Percentiles rank a stretch among this genome's conserved stretches.
These are phyloP conservation scores for Candoia aspera DNA, from an alignment of 2,113 vertebrate genomes.

Conservation along the genomic window DNA sequence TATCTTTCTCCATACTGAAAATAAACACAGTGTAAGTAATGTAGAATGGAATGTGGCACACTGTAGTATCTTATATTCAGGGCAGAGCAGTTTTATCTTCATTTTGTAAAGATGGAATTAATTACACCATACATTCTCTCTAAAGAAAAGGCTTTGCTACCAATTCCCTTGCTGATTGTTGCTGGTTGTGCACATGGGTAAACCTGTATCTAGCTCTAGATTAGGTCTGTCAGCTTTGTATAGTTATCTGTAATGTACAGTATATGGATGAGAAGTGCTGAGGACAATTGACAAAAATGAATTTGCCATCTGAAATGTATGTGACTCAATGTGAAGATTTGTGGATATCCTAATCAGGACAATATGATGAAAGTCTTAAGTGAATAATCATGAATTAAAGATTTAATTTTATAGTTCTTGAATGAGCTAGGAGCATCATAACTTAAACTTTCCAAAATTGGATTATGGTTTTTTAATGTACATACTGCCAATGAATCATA, in stretches of 20 bases:
- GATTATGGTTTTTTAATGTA: not conserved
- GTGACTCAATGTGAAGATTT: not conserved
- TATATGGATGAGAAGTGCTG: not conserved
- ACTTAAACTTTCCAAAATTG: not conserved
- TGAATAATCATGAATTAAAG: conserved; percentile 15
- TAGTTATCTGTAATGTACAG: not conserved
- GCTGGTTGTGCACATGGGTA: not conserved
- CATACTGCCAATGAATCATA: not conserved
- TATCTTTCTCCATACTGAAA: not conserved
- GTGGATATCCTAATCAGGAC: not conserved
- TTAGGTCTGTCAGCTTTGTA: not conserved
- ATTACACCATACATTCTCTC: not conserved
- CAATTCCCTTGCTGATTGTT: not conserved
- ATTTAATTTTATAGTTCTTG: not conserved
- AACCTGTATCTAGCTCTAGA: not conserved
- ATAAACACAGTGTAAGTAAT: not conserved
- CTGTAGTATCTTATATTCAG: not conserved
- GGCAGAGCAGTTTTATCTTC: not conserved
- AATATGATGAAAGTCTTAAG: not conserved
- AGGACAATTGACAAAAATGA: not conserved
- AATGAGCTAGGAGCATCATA: not conserved
- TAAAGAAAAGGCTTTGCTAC: not conserved
- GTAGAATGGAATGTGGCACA: not conserved
- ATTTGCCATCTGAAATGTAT: not conserved
- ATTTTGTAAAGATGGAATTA: not conserved